Evolutionary conservation across 1,140 invertebrate genomes (phyloP), one percentile per base, ranked within the genome.

Genomic region (Brachionus plicatilis): DNA sequence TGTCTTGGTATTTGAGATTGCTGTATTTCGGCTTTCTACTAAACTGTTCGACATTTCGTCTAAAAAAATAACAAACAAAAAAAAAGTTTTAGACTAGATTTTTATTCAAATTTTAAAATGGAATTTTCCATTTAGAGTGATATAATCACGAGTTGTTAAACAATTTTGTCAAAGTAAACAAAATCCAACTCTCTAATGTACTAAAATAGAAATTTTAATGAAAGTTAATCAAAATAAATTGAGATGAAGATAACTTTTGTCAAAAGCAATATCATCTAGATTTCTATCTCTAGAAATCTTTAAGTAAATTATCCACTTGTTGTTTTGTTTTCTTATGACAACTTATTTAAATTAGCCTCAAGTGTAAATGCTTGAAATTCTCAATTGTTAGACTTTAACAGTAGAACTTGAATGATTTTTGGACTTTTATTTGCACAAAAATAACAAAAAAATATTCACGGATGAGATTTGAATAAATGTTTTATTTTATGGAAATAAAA

Each of bases 31-130:
- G 17, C 17, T 43, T 17, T 72, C 68, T 43, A 72, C 41, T 47
- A 72, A 14, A 72, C 37, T 72, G 17, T 72, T 72, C 43, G 68
- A 43, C 68, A 72, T 72, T 72, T 72, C 68, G 33, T 72, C 68
- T 72, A 72, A 45, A 72, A 72, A 60, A 60, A 60, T 60, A 60
- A 60, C n/a, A n/a, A n/a, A 27, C 20, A 60, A 60, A 20, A 60
- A 0, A 20, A 20, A 5, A 5, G 17, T 17, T 60, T 60, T 60
- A 60, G 7, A 27, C 27, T 27, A 60, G 1, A 20, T 60, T 60
- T 8, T 60, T 6, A 60, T 60, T 60, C 17, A 60, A 20, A 17
- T 60, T 50, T 50, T 60, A 5, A 20, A 20, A 1, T 24, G 6
- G 11, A 53, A 53, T 53, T 14, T 14, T 53, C 2, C 47, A 37